phyloP scores from a whole-genome alignment of 2,888 invertebrate genomes.

The Lithosia quadra region DNA sequence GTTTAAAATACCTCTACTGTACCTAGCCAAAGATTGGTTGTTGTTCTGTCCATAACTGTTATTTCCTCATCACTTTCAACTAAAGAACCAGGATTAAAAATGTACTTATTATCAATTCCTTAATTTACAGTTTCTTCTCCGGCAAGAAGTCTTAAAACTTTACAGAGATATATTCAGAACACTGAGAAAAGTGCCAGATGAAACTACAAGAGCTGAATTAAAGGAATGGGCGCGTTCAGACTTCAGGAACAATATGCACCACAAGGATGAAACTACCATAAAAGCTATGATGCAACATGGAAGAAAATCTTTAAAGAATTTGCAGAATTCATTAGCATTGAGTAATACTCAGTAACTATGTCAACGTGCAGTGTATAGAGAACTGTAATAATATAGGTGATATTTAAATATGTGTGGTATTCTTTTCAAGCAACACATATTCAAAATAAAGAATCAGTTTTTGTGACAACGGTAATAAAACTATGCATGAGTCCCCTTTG shows the following conservation, averaged over 20 bases:
- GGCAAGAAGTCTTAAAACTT: constrained; percentile 92
- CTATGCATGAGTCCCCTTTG: too few species aligned
- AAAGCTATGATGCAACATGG: constrained; percentile 91
- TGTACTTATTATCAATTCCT: not conserved
- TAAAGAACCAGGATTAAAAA: not conserved
- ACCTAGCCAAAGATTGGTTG: too few species aligned
- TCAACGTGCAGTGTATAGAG: not conserved
- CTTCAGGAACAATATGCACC: constrained; percentile 90
- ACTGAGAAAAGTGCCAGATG: constrained; percentile 89
- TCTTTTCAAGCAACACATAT: not conserved
- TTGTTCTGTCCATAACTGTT: too few species aligned
- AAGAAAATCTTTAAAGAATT: constrained; percentile 89
- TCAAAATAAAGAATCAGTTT: not conserved
- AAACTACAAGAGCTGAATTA: constrained; percentile 88
- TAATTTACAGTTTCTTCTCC: constrained; percentile 91
- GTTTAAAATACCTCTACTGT: too few species aligned
- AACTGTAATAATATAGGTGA: constrained; percentile 1
- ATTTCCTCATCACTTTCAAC: not conserved
- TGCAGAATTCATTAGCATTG: constrained; percentile 88
- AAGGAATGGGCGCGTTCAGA: constrained; percentile 91
- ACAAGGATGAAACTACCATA: constrained; percentile 91
- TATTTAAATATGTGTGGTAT: constrained; percentile 6
- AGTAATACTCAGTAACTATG: constrained; percentile 75
- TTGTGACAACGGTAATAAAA: not conserved
- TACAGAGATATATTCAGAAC: constrained; percentile 91